A percentile compares a stretch with the other conserved stretches of the same genome.
Conservation (phyloP, 1,140 invertebrate genomes). For the Protaetia brevitarsis region DNA sequence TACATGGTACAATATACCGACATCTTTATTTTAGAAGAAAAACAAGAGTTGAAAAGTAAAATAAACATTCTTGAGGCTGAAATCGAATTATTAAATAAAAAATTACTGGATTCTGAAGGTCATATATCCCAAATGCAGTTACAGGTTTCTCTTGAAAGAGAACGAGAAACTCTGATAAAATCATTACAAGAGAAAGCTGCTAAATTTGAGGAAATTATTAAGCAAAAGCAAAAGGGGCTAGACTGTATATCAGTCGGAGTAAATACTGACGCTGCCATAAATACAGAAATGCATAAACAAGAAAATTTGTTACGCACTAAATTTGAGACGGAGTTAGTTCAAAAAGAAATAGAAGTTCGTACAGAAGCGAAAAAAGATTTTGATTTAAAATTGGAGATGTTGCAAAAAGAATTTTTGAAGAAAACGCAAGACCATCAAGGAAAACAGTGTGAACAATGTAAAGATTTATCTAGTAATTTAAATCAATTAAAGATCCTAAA, state of each 20-base stretch:
- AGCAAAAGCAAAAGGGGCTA: constrained; percentile 4
- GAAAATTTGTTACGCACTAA: constrained; percentile 10
- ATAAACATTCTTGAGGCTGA: neutral
- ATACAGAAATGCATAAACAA: neutral
- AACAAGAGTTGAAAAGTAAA: neutral
- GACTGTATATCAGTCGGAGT: constrained; percentile 10
- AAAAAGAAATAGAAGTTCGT: constrained; percentile 17
- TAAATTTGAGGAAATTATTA: constrained; percentile 24
- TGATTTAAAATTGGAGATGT: constrained; percentile 16
- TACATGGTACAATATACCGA: neutral
- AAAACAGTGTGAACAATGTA: constrained; percentile 20
- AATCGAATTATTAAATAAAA: neutral
- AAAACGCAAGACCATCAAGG: neutral
- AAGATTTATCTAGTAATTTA: neutral
- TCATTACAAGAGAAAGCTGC: constrained; percentile 26
- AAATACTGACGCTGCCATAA: constrained; percentile 16
- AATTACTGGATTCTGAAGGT: neutral
- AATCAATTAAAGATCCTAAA: neutral
- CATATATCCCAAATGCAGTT: constrained; percentile 13
- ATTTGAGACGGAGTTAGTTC: constrained; percentile 18
- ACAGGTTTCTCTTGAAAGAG: constrained; percentile 17
- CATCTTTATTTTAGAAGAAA: neutral
- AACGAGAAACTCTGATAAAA: constrained; percentile 23
- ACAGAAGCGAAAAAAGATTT: constrained; percentile 20
- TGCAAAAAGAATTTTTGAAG: neutral